phyloP scores from a whole-genome alignment of 1,140 invertebrate species.

The Eciton burchellii region DNA sequence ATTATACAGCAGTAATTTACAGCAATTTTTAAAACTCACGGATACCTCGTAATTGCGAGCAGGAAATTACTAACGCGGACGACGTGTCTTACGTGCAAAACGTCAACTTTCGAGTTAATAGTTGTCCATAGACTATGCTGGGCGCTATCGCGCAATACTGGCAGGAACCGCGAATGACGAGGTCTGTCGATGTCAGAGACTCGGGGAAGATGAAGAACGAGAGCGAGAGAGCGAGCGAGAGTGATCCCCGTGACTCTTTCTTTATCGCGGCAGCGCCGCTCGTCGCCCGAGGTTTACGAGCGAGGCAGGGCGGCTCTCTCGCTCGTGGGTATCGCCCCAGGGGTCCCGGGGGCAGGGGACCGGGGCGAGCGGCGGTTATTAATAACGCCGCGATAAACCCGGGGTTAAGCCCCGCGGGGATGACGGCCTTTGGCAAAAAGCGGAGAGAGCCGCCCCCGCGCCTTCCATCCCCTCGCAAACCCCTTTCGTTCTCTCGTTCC shows the following conservation, averaged over 20 bases:
- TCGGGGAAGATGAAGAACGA: slow-evolving; percentile 5
- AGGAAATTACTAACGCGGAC: neutral
- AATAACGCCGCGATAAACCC: slow-evolving; percentile 81
- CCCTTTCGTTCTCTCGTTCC: neutral
- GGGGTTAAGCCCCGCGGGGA: slow-evolving; percentile 75
- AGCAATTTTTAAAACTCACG: neutral
- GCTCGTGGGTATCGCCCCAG: slow-evolving; percentile 71
- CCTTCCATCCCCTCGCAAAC: slow-evolving; percentile 40
- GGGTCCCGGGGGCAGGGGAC: slow-evolving; percentile 67
- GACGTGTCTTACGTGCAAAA: neutral
- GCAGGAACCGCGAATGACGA: neutral
- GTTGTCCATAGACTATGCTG: neutral
- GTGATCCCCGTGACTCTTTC: slow-evolving; percentile 53
- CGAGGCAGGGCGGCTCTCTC: slow-evolving; percentile 65
- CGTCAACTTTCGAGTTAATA: slow-evolving; percentile 34
- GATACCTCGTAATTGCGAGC: neutral
- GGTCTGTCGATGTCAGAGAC: slow-evolving; percentile 34
- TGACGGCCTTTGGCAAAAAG: slow-evolving; percentile 74
- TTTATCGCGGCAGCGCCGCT: slow-evolving; percentile 64
- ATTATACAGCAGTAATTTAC: too few species aligned
- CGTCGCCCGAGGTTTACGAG: slow-evolving; percentile 76
- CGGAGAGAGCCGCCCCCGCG: slow-evolving; percentile 55
- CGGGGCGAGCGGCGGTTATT: slow-evolving; percentile 73
- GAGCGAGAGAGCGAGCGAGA: neutral
- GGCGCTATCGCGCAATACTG: slow-evolving; percentile 15